These are phyloP conservation scores for Acromyrmex charruanus DNA, from an alignment of 1,140 invertebrate genomes.

Conservation along the genomic window DNA sequence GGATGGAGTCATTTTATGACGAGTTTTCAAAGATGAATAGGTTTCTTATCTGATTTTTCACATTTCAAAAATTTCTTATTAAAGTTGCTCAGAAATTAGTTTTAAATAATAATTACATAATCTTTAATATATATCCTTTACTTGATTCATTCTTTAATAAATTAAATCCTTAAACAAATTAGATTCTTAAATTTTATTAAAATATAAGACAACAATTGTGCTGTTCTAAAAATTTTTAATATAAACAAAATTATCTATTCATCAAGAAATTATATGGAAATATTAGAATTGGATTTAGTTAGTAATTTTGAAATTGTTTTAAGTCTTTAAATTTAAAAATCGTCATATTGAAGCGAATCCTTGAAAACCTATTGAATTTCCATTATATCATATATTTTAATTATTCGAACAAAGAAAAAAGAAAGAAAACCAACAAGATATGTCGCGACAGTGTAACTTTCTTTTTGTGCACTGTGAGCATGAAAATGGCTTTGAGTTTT, in stretches of 20 bases:
- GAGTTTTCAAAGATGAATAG: slow-evolving; percentile 29
- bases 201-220: background rate
- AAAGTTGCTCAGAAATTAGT: background rate
- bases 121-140: background rate
- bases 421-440: slow-evolving; percentile 29
- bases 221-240: background rate
- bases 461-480: slow-evolving; percentile 7
- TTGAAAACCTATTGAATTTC: slow-evolving; percentile 70
- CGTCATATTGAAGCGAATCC: slow-evolving; percentile 48
- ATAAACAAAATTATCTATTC: slow-evolving; percentile 6
- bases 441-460: slow-evolving; percentile 28
- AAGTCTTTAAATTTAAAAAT: background rate
- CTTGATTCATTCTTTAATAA: background rate
- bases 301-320: slow-evolving; percentile 21
- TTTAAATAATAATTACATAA: slow-evolving; percentile 30
- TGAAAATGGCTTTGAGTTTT: slow-evolving; percentile 28
- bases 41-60: slow-evolving; percentile 6
- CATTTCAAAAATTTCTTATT: background rate
- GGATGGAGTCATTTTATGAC: slow-evolving; percentile 40
- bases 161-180: too few species aligned
- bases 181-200: background rate
- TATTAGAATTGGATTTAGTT: background rate
- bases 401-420: slow-evolving; percentile 26
- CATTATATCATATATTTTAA: slow-evolving; percentile 62
- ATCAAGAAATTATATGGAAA: background rate